Base-by-base conservation (phyloP, 2,797 vertebrate species). In the Labeo calbasu region DNA sequence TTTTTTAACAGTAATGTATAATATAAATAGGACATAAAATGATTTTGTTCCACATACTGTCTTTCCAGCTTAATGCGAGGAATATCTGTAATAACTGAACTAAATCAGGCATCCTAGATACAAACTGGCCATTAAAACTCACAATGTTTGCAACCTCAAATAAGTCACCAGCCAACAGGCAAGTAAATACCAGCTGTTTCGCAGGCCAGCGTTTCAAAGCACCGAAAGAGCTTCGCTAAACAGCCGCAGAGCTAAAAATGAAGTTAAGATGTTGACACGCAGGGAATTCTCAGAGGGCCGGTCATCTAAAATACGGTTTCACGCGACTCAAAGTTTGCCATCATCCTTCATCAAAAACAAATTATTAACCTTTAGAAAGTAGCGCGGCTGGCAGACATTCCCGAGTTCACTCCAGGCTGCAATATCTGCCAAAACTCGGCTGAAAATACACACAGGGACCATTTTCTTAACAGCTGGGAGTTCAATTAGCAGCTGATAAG, bases 401-500 rank as follows among this genome's bases (percentile, higher is more conserved):
- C 72, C 83, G 68, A 83, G 63, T 70, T 88, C 28, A 71, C 28
- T 87, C 86, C 86, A 79, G 84, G 79, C 59, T 19, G 51, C 51
- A 53, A 73, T 82, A 80, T 89, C 88, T 83, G 88, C 84, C 84
- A 86, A 81, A 81, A 83, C 66, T 36, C 15, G 2, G 23, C 57
- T 40, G 70, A 83, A 82, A 77, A 81, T 82, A 78, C 79, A 89
- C 86, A 87, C 85, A 86, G 77, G 77, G 85, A 83, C 87, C 78
- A 81, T 89, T 88, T 89, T 87, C 86, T 87, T 85, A 85, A 86
- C 87, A 89, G 86, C 89, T 89, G 86, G 86, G 87, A 86, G 89
- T 88, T 86, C 86, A 89, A 89, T 89, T 88, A 89, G 86, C 86
- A 86, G 84, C 81, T 89, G 89, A 89, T 89, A 85, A 85, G 85